These are phyloP conservation scores for Helicoverpa armigera DNA, from an alignment of 1,140 invertebrate species.

Conservation along the genomic window DNA sequence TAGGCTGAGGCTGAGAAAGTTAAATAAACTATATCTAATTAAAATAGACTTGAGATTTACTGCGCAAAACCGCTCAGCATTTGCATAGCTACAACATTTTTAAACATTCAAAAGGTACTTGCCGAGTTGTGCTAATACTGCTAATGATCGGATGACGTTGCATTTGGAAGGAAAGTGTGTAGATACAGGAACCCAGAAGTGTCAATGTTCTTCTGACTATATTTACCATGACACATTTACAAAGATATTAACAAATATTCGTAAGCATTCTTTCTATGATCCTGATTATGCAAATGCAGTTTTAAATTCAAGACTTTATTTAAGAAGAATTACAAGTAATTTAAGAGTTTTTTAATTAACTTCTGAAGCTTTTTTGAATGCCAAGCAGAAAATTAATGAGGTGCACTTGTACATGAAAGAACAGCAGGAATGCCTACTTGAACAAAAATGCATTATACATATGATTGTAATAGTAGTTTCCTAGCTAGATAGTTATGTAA, in stretches of 20 bases:
- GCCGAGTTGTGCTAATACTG: slow-evolving; percentile 15
- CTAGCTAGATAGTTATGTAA: slow-evolving; percentile 41
- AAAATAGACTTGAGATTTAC: slow-evolving; percentile 24
- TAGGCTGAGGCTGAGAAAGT: slow-evolving; percentile 54
- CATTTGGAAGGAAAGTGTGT: slow-evolving; percentile 13
- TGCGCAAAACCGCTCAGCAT: slow-evolving; percentile 43
- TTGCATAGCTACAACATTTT: slow-evolving; percentile 45
- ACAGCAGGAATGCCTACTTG: slow-evolving; percentile 7
- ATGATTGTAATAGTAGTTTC: not conserved
- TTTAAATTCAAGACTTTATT: not conserved
- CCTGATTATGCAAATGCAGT: not conserved
- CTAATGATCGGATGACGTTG: slow-evolving; percentile 35
- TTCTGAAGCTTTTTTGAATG: no score
- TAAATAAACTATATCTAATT: slow-evolving; percentile 54
- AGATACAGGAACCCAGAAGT: slow-evolving; percentile 10
- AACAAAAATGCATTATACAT: not conserved
- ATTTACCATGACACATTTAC: slow-evolving; percentile 18
- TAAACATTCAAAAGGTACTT: slow-evolving; percentile 25
- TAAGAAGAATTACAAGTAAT: not conserved
- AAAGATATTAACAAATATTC: slow-evolving; percentile 12
- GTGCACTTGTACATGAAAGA: not conserved
- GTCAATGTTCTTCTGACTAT: not conserved
- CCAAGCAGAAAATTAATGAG: no score
- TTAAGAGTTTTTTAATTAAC: not conserved
- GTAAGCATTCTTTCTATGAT: not conserved